Evolutionary conservation across 2,797 vertebrate genomes (phyloP).

Genomic region (Lithobates pipiens): DNA sequence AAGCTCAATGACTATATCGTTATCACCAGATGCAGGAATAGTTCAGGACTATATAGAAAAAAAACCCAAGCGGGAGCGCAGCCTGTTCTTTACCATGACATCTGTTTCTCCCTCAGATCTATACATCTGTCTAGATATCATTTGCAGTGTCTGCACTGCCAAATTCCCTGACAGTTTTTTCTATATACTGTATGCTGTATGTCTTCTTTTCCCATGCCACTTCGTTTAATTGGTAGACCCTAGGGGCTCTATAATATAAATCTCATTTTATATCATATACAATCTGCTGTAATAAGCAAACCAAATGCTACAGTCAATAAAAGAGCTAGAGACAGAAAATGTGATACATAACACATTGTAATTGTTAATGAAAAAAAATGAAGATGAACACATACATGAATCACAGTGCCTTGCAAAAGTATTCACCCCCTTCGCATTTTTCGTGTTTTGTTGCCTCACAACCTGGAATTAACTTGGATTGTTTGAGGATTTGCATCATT

Average conservation of each 20-base stretch:
- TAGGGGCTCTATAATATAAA: background rate
- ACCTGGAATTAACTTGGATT: too few species aligned
- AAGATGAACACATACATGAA: too few species aligned
- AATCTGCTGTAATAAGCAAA: background rate
- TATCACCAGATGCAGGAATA: constrained; percentile 11
- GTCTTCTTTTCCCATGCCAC: background rate
- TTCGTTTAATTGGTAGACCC: background rate
- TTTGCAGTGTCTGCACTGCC: background rate
- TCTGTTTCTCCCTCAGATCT: background rate
- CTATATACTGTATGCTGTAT: background rate
- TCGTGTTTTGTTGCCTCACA: too few species aligned
- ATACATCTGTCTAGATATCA: constrained; percentile 4
- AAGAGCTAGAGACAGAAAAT: background rate
- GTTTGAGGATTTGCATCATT: too few species aligned
- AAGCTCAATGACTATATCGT: background rate
- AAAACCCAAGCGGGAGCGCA: background rate
- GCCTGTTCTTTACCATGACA: background rate
- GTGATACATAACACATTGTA: too few species aligned
- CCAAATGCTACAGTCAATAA: background rate
- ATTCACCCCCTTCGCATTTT: too few species aligned
- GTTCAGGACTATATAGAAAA: background rate
- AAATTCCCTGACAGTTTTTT: constrained; percentile 8
- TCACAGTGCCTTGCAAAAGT: too few species aligned
- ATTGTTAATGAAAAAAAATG: too few species aligned
- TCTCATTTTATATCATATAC: background rate